A percentile compares a stretch with the other conserved stretches of the same genome.
Evolutionary conservation across 2,113 vertebrate species (phyloP).

Genomic region (Isichthys henryi): DNA sequence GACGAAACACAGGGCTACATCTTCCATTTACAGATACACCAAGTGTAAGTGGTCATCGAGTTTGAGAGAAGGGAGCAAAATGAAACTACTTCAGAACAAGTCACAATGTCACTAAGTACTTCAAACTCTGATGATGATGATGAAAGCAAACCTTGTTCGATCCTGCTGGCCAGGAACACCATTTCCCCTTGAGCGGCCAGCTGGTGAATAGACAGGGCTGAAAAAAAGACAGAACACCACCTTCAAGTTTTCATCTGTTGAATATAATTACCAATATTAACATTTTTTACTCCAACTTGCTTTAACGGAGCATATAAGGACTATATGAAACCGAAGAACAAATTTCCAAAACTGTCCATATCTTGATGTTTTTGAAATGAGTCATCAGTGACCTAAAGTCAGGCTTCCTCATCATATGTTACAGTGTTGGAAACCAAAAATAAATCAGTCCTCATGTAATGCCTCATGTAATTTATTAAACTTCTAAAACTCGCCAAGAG

Average conservation of each 20-base stretch:
- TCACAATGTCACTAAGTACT: neutral
- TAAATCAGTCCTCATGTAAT: neutral
- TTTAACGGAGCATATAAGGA: neutral
- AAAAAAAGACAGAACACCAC: constrained; percentile 25
- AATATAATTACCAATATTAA: neutral
- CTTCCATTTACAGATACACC: neutral
- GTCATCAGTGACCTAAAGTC: neutral
- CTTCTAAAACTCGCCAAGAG: neutral
- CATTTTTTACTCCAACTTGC: neutral
- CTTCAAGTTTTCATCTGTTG: neutral
- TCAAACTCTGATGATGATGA: neutral
- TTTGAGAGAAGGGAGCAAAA: neutral
- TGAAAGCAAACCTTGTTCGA: constrained; percentile 81
- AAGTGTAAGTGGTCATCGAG: no score
- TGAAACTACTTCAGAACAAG: neutral
- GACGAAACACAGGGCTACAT: neutral
- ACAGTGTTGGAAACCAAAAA: neutral
- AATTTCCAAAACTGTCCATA: neutral
- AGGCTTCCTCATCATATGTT: neutral
- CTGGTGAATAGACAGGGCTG: constrained; percentile 93
- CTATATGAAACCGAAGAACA: neutral
- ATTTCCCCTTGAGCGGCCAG: constrained; percentile 96
- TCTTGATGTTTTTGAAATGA: neutral
- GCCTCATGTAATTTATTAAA: neutral
- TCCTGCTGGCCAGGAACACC: constrained; percentile 87